These are phyloP conservation scores for Idaea dimidiata DNA, from an alignment of 2,888 invertebrate genomes.

Conservation along the genomic window DNA sequence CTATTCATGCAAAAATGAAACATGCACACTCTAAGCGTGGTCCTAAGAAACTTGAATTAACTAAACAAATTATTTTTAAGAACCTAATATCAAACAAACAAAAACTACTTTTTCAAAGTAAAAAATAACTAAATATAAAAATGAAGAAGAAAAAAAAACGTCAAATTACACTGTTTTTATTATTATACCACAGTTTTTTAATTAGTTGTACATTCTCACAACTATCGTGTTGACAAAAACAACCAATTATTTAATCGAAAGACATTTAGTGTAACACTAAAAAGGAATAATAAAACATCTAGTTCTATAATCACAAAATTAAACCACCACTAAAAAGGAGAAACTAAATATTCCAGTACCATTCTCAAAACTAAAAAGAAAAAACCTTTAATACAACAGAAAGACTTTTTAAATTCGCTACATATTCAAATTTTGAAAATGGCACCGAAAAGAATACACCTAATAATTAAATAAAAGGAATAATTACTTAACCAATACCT, in stretches of 20 bases:
- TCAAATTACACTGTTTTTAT: constrained; percentile 48
- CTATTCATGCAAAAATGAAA: constrained; percentile 50
- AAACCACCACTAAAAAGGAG: constrained; percentile 49
- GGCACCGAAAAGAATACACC: constrained; percentile 59
- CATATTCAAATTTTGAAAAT: constrained; percentile 49
- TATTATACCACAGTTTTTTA: constrained; percentile 67
- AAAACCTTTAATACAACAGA: not conserved
- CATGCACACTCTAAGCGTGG: constrained; percentile 67
- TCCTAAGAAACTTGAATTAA: constrained; percentile 45
- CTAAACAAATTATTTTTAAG: not conserved
- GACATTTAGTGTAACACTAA: constrained; percentile 18
- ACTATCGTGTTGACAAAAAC: constrained; percentile 61
- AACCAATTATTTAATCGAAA: constrained; percentile 42
- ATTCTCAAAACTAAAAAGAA: constrained; percentile 44
- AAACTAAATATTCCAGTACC: constrained; percentile 39
- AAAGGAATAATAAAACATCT: constrained; percentile 35
- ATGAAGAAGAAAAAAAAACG: constrained; percentile 46
- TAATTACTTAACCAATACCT: constrained; percentile 72
- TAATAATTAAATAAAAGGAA: constrained; percentile 69
- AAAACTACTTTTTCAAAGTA: not conserved
- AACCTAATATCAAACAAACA: not conserved
- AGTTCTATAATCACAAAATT: constrained; percentile 45
- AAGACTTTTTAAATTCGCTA: not conserved
- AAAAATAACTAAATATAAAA: not conserved
- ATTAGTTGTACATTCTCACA: constrained; percentile 76